Evolutionary conservation across 2,888 invertebrate species (phyloP), one percentile per base, ranked within the genome.

Genomic region (Perdita meconis): DNA sequence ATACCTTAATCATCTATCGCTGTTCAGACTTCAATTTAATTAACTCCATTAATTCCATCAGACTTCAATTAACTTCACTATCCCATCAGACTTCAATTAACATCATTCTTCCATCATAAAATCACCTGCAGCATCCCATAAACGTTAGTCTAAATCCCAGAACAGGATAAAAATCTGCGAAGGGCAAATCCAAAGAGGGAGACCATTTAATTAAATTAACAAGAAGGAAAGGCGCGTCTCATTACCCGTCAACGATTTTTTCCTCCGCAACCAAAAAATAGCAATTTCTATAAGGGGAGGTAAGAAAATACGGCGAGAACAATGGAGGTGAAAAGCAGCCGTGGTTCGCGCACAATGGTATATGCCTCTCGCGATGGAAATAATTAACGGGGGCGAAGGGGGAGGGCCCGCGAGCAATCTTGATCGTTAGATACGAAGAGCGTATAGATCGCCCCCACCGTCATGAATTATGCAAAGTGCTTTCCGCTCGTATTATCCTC

Each of bases 391-490:
- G 56, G 42, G 57, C 63, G 53, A 51, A 57, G 42, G 51, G 42
- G 74, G 67, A 67, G 74, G 61, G 74, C 26, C 36, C 6, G 42
- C 47, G 34, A 67, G 75, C 63, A 63, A 57, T 75, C 75, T 47
- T 63, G 75, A 74, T 77, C 75, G 76, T 64, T 47, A 22, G 63
- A 67, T 68, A 74, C 66, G 57, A 42, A 57, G 60, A 55, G 53
- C 44, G 68, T 61, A 40, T 34, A 22, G 44, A 60, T 60, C 60
- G 22, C 1, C 51, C 34, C 65, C n/a, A n/a, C 44, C 44, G 24
- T 70, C 67, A 74, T 71, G 67, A 78, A 78, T 80, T 78, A 80
- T 80, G 80, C 78, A 78, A 78, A 78, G 56, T 65, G 34, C 71
- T 67, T 78, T 80, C 72, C 73, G 80, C 73, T 73, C 55, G 64